Base-by-base conservation (phyloP, 2,888 invertebrate species). In the Trissoscelio sp. region DNA sequence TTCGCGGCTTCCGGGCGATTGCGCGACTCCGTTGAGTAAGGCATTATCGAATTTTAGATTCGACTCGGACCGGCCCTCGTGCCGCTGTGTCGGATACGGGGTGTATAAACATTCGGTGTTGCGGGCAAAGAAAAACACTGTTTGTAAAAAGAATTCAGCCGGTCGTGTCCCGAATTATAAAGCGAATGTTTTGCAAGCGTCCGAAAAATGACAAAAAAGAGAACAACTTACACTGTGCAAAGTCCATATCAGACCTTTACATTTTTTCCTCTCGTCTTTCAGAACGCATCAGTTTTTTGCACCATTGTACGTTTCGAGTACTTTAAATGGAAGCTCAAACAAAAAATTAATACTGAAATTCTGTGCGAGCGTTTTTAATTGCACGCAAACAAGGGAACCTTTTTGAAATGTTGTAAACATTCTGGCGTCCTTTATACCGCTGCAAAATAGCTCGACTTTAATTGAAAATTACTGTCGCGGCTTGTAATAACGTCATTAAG, bases 1-100 rank as follows among this genome's bases (percentile, higher is more conserved):
- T 89, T 88, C 87, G 86, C 87, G 85, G 89, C 89, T 89, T 89
- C 89, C 88, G 89, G 89, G 89, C 88, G 87, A 88, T 87, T 87
- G 83, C 80, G 81, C 85, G 83, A 84, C 85, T 81, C 81, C 79
- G 84, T 84, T 88, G 89, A 90, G 87, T 89, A 87, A 90, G 90
- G 90, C 90, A 90, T 90, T 89, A 90, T 89, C 90, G 88, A 90
- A 90, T 90, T 90, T 90, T 86, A 87, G 89, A 90, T 90, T 90
- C 88, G 90, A 88, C 82, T 87, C 89, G 88, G 87, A 81, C 84
- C 87, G 64, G 84, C 88, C 87, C 86, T 83, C 85, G 81, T 72
- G 83, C 78, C 74, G 81, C 81, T 64, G 66, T 70, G 53, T 67
- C 75, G 79, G 77, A 77, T 78, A 79, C 73, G 70, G 77, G 84